Evolutionary conservation across 2,888 invertebrate species (phyloP).

Genomic region (Lithosia quadra): DNA sequence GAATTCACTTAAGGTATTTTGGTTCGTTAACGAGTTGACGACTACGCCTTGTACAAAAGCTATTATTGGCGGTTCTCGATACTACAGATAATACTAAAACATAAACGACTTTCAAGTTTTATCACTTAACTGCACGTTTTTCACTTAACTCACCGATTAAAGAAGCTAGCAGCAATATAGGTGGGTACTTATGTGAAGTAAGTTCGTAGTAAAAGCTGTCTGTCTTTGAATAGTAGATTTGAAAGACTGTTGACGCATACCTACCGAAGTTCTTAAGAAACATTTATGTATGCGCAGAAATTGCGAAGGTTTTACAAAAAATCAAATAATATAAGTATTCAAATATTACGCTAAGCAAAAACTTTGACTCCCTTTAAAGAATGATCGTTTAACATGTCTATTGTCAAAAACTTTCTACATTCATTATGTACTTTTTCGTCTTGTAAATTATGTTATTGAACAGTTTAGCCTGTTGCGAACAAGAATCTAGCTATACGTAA

Average conservation of each 20-base stretch:
- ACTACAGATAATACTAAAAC: conserved; percentile 38
- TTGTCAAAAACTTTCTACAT: too few species aligned
- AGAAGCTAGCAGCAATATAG: conserved; percentile 6
- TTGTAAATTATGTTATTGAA: too few species aligned
- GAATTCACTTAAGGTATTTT: conserved; percentile 53
- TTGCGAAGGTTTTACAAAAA: not conserved
- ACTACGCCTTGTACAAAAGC: conserved; percentile 24
- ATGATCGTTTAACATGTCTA: too few species aligned
- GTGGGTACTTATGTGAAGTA: not conserved
- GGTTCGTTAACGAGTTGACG: conserved; percentile 57
- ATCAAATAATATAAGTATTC: not conserved
- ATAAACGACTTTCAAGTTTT: conserved; percentile 17
- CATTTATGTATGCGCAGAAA: not conserved
- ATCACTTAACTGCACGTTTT: conserved; percentile 14
- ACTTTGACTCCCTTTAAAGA: too few species aligned
- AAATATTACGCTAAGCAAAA: too few species aligned
- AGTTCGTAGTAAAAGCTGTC: not conserved
- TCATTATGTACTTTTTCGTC: too few species aligned
- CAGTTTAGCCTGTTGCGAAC: too few species aligned
- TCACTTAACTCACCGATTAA: conserved; percentile 6
- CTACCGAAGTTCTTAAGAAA: not conserved
- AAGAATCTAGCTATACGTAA: too few species aligned
- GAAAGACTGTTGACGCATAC: not conserved
- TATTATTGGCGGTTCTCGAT: conserved; percentile 30
- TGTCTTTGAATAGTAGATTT: not conserved